Evolutionary conservation across 2,113 vertebrate species (phyloP).

Genomic region (Lophotis ruficrista): DNA sequence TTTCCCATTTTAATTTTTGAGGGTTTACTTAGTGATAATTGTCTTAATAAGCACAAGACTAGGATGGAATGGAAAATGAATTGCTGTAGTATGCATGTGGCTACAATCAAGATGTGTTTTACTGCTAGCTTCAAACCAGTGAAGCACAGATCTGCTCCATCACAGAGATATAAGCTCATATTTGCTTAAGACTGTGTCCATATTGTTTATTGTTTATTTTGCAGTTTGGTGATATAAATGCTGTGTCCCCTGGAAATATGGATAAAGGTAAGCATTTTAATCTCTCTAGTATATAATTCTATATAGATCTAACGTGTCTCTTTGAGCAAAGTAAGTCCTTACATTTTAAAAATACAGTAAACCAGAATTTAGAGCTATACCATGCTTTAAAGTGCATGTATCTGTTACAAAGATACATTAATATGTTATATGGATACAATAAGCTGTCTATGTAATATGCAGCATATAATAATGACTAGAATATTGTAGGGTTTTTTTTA

Average conservation of each 20-base stretch:
- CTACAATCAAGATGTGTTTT: background rate
- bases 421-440: background rate
- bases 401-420: background rate
- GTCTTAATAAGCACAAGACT: constrained; percentile 8
- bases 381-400: background rate
- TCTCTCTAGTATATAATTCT: background rate
- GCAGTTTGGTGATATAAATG: constrained; percentile 86
- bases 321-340: background rate
- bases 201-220: constrained; percentile 61
- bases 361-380: background rate
- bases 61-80: background rate
- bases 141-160: background rate
- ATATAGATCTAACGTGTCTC: background rate
- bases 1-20: background rate
- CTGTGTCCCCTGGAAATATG: constrained; percentile 83
- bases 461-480: background rate
- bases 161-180: background rate
- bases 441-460: background rate
- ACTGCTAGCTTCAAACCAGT: background rate
- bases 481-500: background rate
- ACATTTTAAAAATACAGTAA: background rate
- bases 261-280: constrained; percentile 80
- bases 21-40: constrained; percentile 20
- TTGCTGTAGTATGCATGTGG: background rate
- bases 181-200: constrained; percentile 18